Evolutionary conservation across 1,140 invertebrate genomes (phyloP), one percentile per base, ranked within the genome.

Genomic region (Rhyzopertha dominica): DNA sequence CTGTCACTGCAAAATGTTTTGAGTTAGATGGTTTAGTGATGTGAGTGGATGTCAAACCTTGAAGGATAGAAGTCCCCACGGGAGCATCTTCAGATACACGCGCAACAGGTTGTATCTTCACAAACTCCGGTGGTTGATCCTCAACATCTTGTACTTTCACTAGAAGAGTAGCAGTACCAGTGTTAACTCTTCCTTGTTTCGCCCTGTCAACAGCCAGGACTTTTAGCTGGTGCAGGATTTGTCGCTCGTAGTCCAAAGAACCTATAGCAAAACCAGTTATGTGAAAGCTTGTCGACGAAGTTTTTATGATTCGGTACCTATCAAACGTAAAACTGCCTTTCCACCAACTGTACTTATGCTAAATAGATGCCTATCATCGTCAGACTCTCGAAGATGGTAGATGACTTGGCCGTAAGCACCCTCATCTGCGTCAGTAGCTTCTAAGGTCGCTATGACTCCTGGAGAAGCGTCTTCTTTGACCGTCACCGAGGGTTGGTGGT

Each of bases 71-170:
- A 0, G 86, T 84, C 32, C 87, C 87, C 30, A 87, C 74, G 8
- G 80, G 78, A 0, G 81, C 80, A 75, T 94, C 87, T 70, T 95
- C 90, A 46, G 84, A 80, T 25, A 95, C 82, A 56, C 88, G 77
- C 1, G 87, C 88, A 14, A 95, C 87, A 1, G 90, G 84, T 35
- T 83, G 85, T 7, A 88, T 87, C 30, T 83, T 76, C 17, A 92
- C 81, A 70, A 94, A 95, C 66, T 92, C 88, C 0, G 90, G 90
- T 2, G 87, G 86, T 61, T 90, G 86, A 65, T 95, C 91, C 70
- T 92, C 89, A 13, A 90, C 80, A 71, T 95, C 91, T 60, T 83
- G 74, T 16, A 87, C 79, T 70, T 92, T 88, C 0, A 95, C 78
- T 47, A 95, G 67, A 50, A 95, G 81, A 18, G 87, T 87, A 1